Evolutionary conservation across 2,797 vertebrate genomes (phyloP).

Genomic region (Sciurus carolinensis): DNA sequence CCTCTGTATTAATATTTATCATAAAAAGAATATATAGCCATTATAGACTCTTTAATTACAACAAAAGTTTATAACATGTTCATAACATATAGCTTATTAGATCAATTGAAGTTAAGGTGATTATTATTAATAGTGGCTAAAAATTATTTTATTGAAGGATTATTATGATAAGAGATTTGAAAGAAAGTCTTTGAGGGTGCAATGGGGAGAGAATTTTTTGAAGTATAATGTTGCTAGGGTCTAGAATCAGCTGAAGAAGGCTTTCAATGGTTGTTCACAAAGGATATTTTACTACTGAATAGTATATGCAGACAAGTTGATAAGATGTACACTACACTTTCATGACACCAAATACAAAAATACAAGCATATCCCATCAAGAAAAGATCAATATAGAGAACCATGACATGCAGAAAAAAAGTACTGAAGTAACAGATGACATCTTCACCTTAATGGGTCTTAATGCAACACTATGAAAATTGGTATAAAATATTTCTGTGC

Average conservation of each 20-base stretch:
- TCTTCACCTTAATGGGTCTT: not conserved
- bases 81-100: not conserved
- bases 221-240: not conserved
- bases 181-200: not conserved
- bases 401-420: not conserved
- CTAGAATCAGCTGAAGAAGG: not conserved
- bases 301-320: not conserved
- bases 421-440: not conserved
- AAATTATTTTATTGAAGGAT: constrained; percentile 7
- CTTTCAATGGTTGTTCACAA: not conserved
- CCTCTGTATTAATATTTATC: not conserved
- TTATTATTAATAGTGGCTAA: not conserved
- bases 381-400: not conserved
- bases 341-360: not conserved
- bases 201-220: not conserved
- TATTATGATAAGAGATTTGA: not conserved
- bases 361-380: not conserved
- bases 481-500: not conserved
- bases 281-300: not conserved
- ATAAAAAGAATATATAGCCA: not conserved
- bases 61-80: not conserved
- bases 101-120: not conserved
- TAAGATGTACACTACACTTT: not conserved
- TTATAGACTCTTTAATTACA: not conserved
- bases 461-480: not conserved